Conservation (phyloP, 2,888 invertebrate species). For the Plemyria rubiginata region DNA sequence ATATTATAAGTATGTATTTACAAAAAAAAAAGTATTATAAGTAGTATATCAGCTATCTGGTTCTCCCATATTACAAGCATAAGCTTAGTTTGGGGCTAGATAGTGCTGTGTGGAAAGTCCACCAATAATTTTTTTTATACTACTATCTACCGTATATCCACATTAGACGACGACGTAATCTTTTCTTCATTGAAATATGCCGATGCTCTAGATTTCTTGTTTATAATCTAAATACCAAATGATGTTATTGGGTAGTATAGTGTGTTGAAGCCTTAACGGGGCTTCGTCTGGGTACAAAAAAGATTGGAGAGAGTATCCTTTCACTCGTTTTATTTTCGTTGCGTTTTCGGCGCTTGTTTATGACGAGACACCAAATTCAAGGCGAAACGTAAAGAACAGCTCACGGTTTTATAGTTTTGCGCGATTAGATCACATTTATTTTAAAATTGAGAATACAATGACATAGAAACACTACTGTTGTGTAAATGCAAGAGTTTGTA, state of each 20-base stretch:
- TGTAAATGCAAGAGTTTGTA: background rate
- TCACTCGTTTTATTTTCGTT: constrained; percentile 13
- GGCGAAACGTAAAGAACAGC: background rate
- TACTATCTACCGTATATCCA: too few relatives aligned
- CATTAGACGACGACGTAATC: background rate
- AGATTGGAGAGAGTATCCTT: constrained; percentile 9
- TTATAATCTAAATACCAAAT: background rate
- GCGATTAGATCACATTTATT: background rate
- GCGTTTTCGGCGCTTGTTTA: constrained; percentile 1
- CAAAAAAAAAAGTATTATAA: too few relatives aligned
- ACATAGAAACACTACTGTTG: background rate
- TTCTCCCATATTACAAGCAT: too few relatives aligned
- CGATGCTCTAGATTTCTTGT: constrained; percentile 1
- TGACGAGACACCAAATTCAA: background rate
- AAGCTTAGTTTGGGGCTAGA: too few relatives aligned
- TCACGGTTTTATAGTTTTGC: background rate
- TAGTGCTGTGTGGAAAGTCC: too few relatives aligned
- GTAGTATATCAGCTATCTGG: too few relatives aligned
- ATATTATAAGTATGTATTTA: too few relatives aligned
- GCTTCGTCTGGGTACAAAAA: background rate
- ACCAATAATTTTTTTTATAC: too few relatives aligned
- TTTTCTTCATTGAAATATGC: background rate
- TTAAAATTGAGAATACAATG: background rate
- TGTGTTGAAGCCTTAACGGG: constrained; percentile 5
- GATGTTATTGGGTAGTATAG: background rate